A percentile compares a stretch with the other conserved stretches of the same genome.
phyloP scores from a whole-genome alignment of 2,113 vertebrate species.

The Calidris pygmaea region DNA sequence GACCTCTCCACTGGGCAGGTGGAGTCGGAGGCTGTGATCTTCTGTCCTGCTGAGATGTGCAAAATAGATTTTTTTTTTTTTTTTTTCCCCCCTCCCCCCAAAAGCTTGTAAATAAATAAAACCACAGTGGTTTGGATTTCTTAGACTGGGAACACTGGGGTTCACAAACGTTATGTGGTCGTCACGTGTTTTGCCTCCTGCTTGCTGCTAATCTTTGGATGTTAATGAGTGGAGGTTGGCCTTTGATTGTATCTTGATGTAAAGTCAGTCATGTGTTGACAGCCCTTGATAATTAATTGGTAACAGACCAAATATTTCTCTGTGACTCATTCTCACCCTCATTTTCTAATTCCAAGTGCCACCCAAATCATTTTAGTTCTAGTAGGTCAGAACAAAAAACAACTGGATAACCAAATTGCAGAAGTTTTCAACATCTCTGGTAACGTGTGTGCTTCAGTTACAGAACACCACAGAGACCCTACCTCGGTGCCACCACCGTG shows the following conservation, averaged over 20 bases:
- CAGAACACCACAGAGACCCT: background rate
- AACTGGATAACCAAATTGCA: background rate
- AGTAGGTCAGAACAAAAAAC: background rate
- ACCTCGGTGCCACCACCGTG: rapidly evolving
- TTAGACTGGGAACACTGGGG: background rate
- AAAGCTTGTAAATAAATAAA: background rate
- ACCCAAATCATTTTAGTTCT: background rate
- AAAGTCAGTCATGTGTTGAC: background rate
- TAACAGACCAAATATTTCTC: background rate
- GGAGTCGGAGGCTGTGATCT: background rate
- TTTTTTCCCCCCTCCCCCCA: no score
- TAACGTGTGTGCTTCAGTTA: background rate
- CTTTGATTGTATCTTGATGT: constrained; percentile 3
- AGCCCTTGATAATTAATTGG: constrained; percentile 26
- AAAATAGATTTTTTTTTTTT: background rate
- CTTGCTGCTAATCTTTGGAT: background rate
- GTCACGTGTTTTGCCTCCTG: background rate
- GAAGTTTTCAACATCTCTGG: background rate
- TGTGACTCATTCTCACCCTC: background rate
- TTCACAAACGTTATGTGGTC: background rate
- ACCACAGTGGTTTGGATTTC: background rate
- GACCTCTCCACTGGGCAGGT: background rate
- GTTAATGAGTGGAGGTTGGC: background rate
- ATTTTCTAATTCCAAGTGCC: constrained; percentile 2
- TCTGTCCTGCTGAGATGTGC: background rate